Evolutionary conservation across 2,797 vertebrate species (phyloP), one percentile per base, ranked within the genome.

Genomic region (Orientallactaga sibirica): DNA sequence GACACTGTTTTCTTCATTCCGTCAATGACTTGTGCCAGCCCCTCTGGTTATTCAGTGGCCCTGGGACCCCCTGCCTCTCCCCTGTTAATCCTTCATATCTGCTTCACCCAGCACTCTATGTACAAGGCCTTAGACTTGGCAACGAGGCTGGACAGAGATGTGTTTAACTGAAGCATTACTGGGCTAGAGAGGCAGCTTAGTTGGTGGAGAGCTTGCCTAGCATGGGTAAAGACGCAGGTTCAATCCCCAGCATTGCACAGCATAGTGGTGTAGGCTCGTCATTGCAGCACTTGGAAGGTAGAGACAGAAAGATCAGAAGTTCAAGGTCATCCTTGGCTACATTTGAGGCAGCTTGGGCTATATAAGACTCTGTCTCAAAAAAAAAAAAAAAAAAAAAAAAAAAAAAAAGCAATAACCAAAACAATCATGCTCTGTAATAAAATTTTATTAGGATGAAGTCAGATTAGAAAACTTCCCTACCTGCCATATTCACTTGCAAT

Each of bases 401-500:
- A 37, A 37, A 2, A 37, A 52, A 52, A 52, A 52, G 8, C 20
- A 61, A 88, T 71, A 81, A 66, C 89, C 78, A 87, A 89, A 58
- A 41, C 55, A 6, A 66, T 93, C 4, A 41, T 24, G 66, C 87
- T 96, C 98, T 95, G 52, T 55, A 93, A 90, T 86, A 73, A 92
- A 85, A 88, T 74, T 95, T 98, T 98, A 98, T 97, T 98, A 96
- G 96, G 85, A 96, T 96, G 96, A 97, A 86, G 33, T 96, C 83
- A 81, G 66, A 92, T 94, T 83, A 94, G 92, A 98, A 97, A 94
- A 86, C 77, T 89, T 80, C 68, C 80, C 62, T 67, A 52, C 66
- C 89, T 96, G 77, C 58, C n/a, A 29, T 90, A 74, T 95, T 92
- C 77, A 83, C 77, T 82, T 24, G 55, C 82, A 78, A 90, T 94